Conservation (phyloP, 2,888 invertebrate species). For the Chalcis sispes region DNA sequence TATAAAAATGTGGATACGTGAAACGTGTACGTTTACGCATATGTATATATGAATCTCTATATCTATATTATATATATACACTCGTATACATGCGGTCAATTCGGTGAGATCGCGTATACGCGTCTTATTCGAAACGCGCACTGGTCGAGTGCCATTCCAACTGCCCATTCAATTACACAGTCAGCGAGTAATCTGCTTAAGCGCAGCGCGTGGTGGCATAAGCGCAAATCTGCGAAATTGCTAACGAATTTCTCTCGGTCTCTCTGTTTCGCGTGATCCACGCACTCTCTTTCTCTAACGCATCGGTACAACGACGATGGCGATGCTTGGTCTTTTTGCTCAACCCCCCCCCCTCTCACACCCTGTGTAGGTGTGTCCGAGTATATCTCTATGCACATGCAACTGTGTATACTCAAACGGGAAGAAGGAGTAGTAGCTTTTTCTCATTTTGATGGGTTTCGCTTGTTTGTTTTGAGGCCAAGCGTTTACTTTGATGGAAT, state of each 20-base stretch:
- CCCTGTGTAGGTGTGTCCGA: background rate
- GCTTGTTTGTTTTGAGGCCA: slow-evolving; percentile 13
- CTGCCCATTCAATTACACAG: slow-evolving; percentile 67
- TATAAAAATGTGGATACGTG: too few relatives aligned
- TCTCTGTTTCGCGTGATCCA: background rate
- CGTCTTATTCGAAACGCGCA: too few relatives aligned
- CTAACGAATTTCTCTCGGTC: slow-evolving; percentile 23
- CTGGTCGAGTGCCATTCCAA: slow-evolving; percentile 61
- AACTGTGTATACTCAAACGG: background rate
- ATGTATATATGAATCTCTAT: background rate
- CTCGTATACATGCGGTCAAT: background rate
- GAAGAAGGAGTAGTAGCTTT: background rate
- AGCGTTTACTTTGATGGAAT: slow-evolving; percentile 33
- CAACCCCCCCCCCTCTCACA: too few relatives aligned
- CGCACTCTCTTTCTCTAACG: too few relatives aligned
- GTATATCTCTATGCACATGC: background rate
- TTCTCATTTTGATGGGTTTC: slow-evolving; percentile 38
- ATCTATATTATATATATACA: background rate
- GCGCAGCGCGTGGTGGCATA: background rate
- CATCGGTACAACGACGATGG: too few relatives aligned
- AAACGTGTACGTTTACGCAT: background rate
- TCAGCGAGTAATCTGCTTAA: slow-evolving; percentile 64
- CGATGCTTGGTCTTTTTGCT: too few relatives aligned
- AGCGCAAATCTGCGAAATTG: slow-evolving; percentile 18
- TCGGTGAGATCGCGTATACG: too few relatives aligned